phyloP scores from a whole-genome alignment of 2,888 invertebrate species.

The Lasioglossum vierecki region DNA sequence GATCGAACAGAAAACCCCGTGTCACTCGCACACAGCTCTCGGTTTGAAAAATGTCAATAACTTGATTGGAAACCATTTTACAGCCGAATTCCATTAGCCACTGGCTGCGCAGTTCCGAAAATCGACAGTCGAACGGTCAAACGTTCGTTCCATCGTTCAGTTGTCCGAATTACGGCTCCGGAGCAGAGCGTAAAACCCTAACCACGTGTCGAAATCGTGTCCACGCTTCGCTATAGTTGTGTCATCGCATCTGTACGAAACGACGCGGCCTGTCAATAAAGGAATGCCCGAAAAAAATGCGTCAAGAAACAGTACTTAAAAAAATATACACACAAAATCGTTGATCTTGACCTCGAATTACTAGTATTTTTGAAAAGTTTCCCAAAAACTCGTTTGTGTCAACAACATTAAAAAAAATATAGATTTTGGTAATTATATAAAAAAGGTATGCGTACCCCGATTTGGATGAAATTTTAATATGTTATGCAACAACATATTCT shows the following conservation, averaged over 20 bases:
- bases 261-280: not conserved
- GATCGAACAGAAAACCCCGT: not conserved
- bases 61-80: conserved; percentile 2
- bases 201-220: not conserved
- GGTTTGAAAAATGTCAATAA: not conserved
- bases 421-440: no score
- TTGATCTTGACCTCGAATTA: no score
- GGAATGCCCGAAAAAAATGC: not conserved
- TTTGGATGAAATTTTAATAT: no score
- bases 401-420: not conserved
- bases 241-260: not conserved
- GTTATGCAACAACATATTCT: no score
- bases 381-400: not conserved
- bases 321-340: not conserved
- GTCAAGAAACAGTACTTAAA: not conserved
- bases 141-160: conserved; percentile 2
- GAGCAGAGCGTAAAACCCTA: conserved; percentile 27
- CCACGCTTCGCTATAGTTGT: not conserved
- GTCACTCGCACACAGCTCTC: not conserved
- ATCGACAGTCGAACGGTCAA: conserved; percentile 26
- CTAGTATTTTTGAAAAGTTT: not conserved
- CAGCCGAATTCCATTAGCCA: conserved; percentile 16
- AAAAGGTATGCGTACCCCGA: no score
- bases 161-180: conserved; percentile 10
- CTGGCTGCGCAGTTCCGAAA: not conserved